A percentile compares a stretch with the other conserved stretches of the same genome.
phyloP scores from a whole-genome alignment of 2,797 vertebrate genomes.

The Decapterus maruadsi region DNA sequence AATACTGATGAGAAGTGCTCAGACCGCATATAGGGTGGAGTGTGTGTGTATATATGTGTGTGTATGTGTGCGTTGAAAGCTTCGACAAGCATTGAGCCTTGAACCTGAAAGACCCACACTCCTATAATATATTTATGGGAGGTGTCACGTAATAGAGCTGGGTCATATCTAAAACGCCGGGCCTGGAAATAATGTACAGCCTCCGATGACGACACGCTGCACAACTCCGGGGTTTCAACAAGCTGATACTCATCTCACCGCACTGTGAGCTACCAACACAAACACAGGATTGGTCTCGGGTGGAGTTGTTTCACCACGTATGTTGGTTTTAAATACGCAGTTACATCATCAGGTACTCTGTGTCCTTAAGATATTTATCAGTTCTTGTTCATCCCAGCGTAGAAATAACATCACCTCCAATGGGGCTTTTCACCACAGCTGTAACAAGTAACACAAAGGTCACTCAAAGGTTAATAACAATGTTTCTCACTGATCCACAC shows the following conservation, averaged over 20 bases:
- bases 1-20: conserved; percentile 69
- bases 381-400: background rate
- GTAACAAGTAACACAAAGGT: conserved; percentile 1
- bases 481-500: background rate
- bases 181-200: conserved; percentile 38
- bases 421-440: background rate
- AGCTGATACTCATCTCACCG: conserved; percentile 64
- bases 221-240: conserved; percentile 45
- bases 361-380: conserved; percentile 21
- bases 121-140: conserved; percentile 60
- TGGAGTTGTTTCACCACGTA: conserved; percentile 53
- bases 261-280: conserved; percentile 41
- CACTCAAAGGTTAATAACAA: background rate
- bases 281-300: conserved; percentile 62
- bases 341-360: conserved; percentile 53
- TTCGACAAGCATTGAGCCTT: conserved; percentile 44
- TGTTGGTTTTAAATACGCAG: conserved; percentile 27
- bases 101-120: conserved; percentile 44
- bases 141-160: conserved; percentile 34
- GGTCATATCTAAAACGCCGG: conserved; percentile 24
- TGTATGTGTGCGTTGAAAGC: conserved; percentile 28
- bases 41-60: conserved; percentile 10
- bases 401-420: conserved; percentile 3
- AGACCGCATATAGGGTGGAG: background rate
- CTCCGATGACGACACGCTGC: conserved; percentile 38